These are phyloP conservation scores for Noctilio leporinus DNA, from an alignment of 2,113 vertebrate species.

Conservation along the genomic window DNA sequence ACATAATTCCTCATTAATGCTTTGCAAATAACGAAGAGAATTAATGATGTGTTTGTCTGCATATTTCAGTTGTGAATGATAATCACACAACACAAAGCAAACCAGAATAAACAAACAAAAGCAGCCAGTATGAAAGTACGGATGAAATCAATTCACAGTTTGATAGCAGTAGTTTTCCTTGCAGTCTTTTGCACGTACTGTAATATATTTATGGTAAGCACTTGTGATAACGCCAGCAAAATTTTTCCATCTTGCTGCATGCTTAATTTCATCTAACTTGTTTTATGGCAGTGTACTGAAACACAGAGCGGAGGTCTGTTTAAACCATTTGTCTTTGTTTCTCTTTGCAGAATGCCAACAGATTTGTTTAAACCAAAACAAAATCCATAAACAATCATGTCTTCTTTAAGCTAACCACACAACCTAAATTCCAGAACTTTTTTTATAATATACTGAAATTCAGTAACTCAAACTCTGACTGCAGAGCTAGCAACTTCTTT, in stretches of 20 bases:
- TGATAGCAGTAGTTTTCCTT: constrained; percentile 32
- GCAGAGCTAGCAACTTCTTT: background rate
- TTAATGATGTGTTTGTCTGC: constrained; percentile 56
- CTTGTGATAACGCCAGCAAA: constrained; percentile 68
- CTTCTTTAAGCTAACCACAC: constrained; percentile 15
- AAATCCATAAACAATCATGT: constrained; percentile 56
- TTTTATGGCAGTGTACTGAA: constrained; percentile 69
- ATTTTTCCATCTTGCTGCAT: constrained; percentile 69
- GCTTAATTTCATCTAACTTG: constrained; percentile 70
- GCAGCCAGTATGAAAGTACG: constrained; percentile 13
- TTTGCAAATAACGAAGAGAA: constrained; percentile 62
- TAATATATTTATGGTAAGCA: constrained; percentile 67
- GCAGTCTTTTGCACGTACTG: constrained; percentile 42
- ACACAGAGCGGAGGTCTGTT: constrained; percentile 58
- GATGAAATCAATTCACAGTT: constrained; percentile 54
- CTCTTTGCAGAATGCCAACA: constrained; percentile 62
- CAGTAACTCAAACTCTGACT: background rate
- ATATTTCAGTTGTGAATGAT: constrained; percentile 55
- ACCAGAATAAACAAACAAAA: constrained; percentile 61
- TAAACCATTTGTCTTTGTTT: constrained; percentile 72
- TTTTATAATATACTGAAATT: constrained; percentile 24
- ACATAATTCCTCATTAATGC: constrained; percentile 60
- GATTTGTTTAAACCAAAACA: constrained; percentile 72
- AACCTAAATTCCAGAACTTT: constrained; percentile 40
- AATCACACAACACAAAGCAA: constrained; percentile 58